Evolutionary conservation across 1,140 invertebrate species (phyloP), one percentile per base, ranked within the genome.

Genomic region (Stenopsyche tienmushanensis): DNA sequence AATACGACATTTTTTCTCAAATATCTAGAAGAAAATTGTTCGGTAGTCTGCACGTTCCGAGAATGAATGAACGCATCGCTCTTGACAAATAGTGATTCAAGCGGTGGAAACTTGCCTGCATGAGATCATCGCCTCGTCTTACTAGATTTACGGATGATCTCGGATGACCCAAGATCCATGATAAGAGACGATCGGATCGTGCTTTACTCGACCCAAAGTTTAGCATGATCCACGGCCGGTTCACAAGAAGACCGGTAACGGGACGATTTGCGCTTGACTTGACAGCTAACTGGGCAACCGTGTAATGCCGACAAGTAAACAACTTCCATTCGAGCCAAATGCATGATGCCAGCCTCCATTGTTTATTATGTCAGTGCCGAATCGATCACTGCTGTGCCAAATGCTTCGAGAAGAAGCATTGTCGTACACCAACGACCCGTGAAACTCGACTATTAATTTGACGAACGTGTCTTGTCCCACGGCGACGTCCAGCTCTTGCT

Each of bases 261-360:
- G 53, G 26, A 25, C 25, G 23, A 21, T 57, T 20, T 15, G 25
- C 53, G 53, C 23, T 57, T 57, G 13, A 39, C 34, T 57, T 57
- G 53, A 57, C 26, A 57, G 17, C 53, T 21, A 29, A 57, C 24
- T 29, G 17, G 34, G 24, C 53, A 57, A 34, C 23, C 53, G 53
- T 57, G 17, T 57, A 57, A 57, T 57, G n/a, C 53, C 15, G 10
- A 47, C 5, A 25, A 29, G 53, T 57, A 17, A 57, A 57, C 24
- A 47, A 47, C 44, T 20, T 5, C 10, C 44, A 18, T 9, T 47
- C 17, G 44, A n/a, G 34, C 7, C n/a, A 8, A 39, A 39, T n/a
- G 34, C 34, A 39, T n/a, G 34, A 8, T 39, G 34, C 34, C 34
- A 39, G 7, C n/a, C 7, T 39, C n/a, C 34, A 39, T 39, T 39